These are phyloP conservation scores for Axinella damicornis DNA, from an alignment of 37 sponge, comb jelly and placozoan genomes.

Conservation along the genomic window DNA sequence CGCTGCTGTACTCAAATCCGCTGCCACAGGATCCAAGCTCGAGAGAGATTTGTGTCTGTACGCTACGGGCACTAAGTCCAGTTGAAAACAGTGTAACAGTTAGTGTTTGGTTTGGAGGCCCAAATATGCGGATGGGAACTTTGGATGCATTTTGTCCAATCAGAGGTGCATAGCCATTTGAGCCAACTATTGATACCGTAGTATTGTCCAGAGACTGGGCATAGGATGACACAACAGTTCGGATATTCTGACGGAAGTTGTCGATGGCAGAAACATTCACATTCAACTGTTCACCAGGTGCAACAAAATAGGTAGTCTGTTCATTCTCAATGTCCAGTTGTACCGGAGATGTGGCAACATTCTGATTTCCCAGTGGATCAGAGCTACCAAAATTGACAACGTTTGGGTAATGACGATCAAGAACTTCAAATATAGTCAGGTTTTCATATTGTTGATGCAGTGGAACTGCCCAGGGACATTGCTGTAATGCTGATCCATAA, in stretches of 20 bases:
- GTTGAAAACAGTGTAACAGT: not conserved
- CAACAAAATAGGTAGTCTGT: not conserved
- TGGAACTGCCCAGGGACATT: conserved; percentile 16
- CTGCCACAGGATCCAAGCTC: not conserved
- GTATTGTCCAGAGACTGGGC: not conserved
- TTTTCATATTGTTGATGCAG: not conserved
- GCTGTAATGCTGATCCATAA: conserved; percentile 15
- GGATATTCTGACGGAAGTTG: not conserved
- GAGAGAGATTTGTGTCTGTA: not conserved
- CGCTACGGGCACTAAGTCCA: not conserved
- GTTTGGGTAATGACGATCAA: not conserved
- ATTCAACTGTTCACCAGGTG: not conserved
- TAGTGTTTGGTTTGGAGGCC: not conserved
- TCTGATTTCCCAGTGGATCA: not conserved
- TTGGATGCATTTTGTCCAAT: not conserved
- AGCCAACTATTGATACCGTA: not conserved
- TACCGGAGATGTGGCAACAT: not conserved
- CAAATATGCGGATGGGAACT: not conserved
- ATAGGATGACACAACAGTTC: not conserved
- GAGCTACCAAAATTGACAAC: not conserved
- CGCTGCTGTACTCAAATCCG: conserved; percentile 10
- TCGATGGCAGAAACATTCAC: not conserved
- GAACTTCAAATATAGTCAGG: not conserved
- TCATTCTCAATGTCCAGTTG: not conserved
- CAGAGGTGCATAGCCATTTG: not conserved